Evolutionary conservation across 2,888 invertebrate genomes (phyloP), one percentile per base, ranked within the genome.

Genomic region (Amaurobius ferox): DNA sequence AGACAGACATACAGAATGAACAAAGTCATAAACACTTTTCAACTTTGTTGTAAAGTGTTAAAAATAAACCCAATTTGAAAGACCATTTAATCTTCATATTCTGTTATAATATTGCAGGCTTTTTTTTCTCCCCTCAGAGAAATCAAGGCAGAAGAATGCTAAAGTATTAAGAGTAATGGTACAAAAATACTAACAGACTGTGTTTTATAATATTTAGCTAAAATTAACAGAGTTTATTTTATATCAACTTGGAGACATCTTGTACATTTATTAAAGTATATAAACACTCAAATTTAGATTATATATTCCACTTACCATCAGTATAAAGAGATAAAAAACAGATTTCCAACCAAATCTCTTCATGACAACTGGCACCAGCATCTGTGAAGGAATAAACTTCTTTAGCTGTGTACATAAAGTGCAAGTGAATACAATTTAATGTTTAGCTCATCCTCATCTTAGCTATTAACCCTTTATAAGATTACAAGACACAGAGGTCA

Each of bases 291-390:
- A 61, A 61, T 30, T 26, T 1, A 32, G 23, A 35, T 16, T 76
- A 23, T 9, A 67, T n/a, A 5, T 67, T 35, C 28, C 6, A 89
- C 90, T 89, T 88, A 91, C 90, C 90, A 90, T 90, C 6, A 90
- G 78, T 86, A 91, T 90, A 85, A 91, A 91, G 40, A 91, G 89
- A 87, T 90, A 90, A 88, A 91, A 91, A 3, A 91, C 91, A 29
- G 89, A 89, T 71, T 90, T 89, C 91, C 91, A 91, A 11, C 90
- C 89, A 30, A 89, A 88, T 6, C 77, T 70, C 3, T 89, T 87
- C 88, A 91, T 90, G 35, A 91, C 88, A 19, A 90, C 72, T 28
- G 91, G 91, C 16, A 91, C 91, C 77, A 91, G 86, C 23, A 90
- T 72, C 88, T 88, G 28, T 19, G 66, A 77, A 67, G 44, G 55